phyloP scores from a whole-genome alignment of 2,113 vertebrate genomes.

The Alces alces region DNA sequence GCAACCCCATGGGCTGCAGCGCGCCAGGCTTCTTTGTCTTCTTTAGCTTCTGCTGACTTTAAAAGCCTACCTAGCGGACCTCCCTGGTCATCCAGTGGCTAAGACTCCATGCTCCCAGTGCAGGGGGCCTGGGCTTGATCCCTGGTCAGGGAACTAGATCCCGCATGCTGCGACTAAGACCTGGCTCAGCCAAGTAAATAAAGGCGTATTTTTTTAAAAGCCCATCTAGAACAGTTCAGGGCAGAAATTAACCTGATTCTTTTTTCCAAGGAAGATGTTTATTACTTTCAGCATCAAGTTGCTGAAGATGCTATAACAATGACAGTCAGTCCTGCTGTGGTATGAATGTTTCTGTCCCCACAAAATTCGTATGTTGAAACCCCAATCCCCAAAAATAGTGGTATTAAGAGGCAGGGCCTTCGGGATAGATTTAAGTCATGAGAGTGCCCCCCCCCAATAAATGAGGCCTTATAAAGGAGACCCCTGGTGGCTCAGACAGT shows the following conservation, averaged over 20 bases:
- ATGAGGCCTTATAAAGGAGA: neutral
- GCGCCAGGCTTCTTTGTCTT: neutral
- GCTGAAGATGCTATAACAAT: neutral
- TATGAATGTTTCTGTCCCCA: neutral
- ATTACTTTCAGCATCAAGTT: neutral
- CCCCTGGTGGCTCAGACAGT: too few relatives aligned
- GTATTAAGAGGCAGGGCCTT: too few relatives aligned
- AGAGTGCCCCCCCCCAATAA: neutral
- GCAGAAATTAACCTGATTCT: neutral
- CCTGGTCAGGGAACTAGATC: neutral
- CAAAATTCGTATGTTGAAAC: neutral
- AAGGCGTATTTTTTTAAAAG: neutral
- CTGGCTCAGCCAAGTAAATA: neutral
- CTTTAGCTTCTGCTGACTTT: neutral
- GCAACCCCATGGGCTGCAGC: neutral
- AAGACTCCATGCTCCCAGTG: neutral
- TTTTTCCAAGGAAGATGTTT: neutral
- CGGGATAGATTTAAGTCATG: neutral
- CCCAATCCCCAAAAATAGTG: neutral
- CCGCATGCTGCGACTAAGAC: neutral
- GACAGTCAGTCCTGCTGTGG: neutral
- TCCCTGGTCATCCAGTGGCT: rapidly evolving
- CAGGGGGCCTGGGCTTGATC: neutral
- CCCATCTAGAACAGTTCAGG: neutral
- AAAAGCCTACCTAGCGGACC: neutral